Evolutionary conservation across 2,113 vertebrate species (phyloP).

Genomic region (Colistium nudipinnis): DNA sequence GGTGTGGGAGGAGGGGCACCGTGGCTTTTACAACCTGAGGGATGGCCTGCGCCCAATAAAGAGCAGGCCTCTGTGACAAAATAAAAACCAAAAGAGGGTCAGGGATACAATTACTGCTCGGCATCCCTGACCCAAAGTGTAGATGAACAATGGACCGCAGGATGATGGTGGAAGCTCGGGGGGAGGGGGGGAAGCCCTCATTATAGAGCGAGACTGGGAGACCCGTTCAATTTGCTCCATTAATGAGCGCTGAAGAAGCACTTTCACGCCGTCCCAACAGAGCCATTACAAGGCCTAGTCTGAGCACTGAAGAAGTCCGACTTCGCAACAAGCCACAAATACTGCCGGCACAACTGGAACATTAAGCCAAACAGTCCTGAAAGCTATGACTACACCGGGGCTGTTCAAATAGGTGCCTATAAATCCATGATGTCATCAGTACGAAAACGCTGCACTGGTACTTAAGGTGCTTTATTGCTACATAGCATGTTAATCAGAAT

Average conservation of each 20-base stretch:
- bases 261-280: constrained; percentile 87
- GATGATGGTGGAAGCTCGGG: constrained; percentile 28
- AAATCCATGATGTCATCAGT: constrained; percentile 61
- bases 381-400: constrained; percentile 66
- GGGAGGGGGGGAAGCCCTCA: constrained; percentile 56
- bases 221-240: constrained; percentile 94
- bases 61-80: constrained; percentile 77
- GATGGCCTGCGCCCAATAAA: constrained; percentile 75
- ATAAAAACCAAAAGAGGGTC: constrained; percentile 81
- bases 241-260: constrained; percentile 91
- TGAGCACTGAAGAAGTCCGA: constrained; percentile 57
- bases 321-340: constrained; percentile 50
- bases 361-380: constrained; percentile 67
- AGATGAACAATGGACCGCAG: constrained; percentile 73
- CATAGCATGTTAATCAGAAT: constrained; percentile 43
- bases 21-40: constrained; percentile 77
- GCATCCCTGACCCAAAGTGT: constrained; percentile 66
- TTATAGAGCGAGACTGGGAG: constrained; percentile 83
- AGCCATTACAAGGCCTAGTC: constrained; percentile 82
- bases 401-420: constrained; percentile 50
- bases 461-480: constrained; percentile 41
- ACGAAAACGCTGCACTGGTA: constrained; percentile 44
- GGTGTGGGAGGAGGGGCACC: constrained; percentile 57
- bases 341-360: constrained; percentile 52
- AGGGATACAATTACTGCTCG: constrained; percentile 78